Evolutionary conservation across 37 sponge, comb jelly and placozoan genomes (phyloP), one percentile per base, ranked within the genome.

Genomic region (Ianthella basta): DNA sequence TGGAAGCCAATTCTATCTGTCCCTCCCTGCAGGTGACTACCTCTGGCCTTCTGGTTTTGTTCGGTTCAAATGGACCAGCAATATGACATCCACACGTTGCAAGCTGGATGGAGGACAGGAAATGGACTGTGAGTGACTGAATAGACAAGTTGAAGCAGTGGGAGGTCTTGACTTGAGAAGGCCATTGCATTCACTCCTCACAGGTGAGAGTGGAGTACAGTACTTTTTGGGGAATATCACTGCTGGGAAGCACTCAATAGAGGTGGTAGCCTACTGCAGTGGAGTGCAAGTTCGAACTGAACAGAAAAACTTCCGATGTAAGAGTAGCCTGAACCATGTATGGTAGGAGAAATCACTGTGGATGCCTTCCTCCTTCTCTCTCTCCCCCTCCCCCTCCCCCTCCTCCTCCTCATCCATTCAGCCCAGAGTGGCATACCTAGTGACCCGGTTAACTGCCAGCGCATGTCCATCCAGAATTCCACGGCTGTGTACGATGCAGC

Each of bases 361-460:
- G 6, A 44, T 10, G 8, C 50, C 50, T 8, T 10, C 50, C 8
- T 8, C 3, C 50, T 44, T 44, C 6, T 10, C 50, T 44, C 8
- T 3, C 50, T 44, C 50, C 50, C 50, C 50, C n/a, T n/a, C n/a
- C n/a, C n/a, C n/a, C n/a, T n/a, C n/a, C n/a, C n/a, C n/a, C n/a
- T 64, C 66, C 23, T 21, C 10, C 27, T 69, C 34, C 32, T 69
- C 34, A 6, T n/a, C 35, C 19, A 6, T 69, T 1, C 70, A 69
- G 70, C 70, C 34, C 70, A 69, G 34, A 69, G 70, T 69, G 70
- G 70, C 34, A 30, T 69, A 13, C 70, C 70, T n/a, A 69, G 34
- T 30, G 70, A 69, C 34, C 70, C 70, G 0, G 19, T 16, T 13
- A 61, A 25, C n/a, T 69, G 70, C 27, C 35, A 69, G 35, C 70